These are phyloP conservation scores for Thinocorus orbignyianus DNA, from an alignment of 2,113 vertebrate genomes.

Conservation along the genomic window DNA sequence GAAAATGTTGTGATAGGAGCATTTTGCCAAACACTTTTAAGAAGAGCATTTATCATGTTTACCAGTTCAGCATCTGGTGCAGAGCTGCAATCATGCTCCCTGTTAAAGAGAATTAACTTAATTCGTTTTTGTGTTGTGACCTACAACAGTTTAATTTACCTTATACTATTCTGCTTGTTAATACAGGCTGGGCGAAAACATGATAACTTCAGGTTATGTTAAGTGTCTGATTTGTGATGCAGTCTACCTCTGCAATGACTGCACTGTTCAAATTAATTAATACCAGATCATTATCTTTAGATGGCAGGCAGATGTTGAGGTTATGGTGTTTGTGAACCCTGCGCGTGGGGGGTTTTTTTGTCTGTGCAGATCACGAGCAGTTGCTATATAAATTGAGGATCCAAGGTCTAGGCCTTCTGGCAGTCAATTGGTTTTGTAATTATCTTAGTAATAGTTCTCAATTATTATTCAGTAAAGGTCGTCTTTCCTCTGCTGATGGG, in stretches of 20 bases:
- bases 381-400: conserved; percentile 69
- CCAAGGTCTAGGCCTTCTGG: conserved; percentile 70
- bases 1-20: not conserved
- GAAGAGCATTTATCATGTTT: not conserved
- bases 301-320: conserved; percentile 75
- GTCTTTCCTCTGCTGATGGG: conserved; percentile 64
- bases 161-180: conserved; percentile 1
- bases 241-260: conserved; percentile 34
- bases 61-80: not conserved
- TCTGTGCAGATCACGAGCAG: conserved; percentile 57
- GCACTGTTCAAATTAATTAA: conserved; percentile 74
- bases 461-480: conserved; percentile 77
- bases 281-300: conserved; percentile 73
- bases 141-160: conserved; percentile 32
- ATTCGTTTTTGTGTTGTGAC: conserved; percentile 36
- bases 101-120: conserved; percentile 35
- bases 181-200: conserved; percentile 15
- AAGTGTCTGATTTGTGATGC: conserved; percentile 59
- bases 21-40: not conserved
- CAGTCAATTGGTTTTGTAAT: conserved; percentile 76
- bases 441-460: conserved; percentile 78
- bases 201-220: conserved; percentile 38
- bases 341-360: conserved; percentile 17
- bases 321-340: conserved; percentile 71
- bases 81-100: not conserved